phyloP scores from a whole-genome alignment of 2,888 invertebrate genomes.

The Eubasilissa splendida region DNA sequence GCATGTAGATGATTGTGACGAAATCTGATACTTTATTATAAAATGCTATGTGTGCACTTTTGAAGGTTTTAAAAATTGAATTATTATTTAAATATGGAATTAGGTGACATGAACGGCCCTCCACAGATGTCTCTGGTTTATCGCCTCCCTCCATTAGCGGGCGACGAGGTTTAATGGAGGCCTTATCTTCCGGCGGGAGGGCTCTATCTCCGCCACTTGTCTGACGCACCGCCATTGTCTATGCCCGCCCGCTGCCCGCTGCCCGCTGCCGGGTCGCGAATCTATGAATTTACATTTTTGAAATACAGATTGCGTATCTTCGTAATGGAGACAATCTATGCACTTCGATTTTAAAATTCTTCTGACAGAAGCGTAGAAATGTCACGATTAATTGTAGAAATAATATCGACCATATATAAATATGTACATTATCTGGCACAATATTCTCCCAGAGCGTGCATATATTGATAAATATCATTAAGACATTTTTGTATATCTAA shows the following conservation, averaged over 20 bases:
- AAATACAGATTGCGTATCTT: too few species aligned
- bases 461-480: too few species aligned
- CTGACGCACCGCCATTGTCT: conserved; percentile 8
- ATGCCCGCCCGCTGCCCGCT: not conserved
- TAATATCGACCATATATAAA: too few species aligned
- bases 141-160: conserved; percentile 56
- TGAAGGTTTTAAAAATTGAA: not conserved
- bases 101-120: not conserved
- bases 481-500: too few species aligned
- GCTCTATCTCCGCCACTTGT: not conserved
- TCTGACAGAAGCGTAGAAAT: too few species aligned
- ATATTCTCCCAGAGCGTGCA: too few species aligned
- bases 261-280: conserved; percentile 26
- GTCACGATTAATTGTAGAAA: too few species aligned
- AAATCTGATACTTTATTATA: not conserved
- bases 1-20: too few species aligned
- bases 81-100: not conserved
- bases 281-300: conserved; percentile 33
- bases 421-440: too few species aligned
- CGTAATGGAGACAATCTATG: too few species aligned
- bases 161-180: conserved; percentile 55
- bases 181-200: conserved; percentile 40
- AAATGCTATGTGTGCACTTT: not conserved
- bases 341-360: too few species aligned
- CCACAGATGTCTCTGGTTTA: conserved; percentile 26